These are phyloP conservation scores for Brachionus calyciflorus DNA, from an alignment of 1,140 invertebrate species.

Conservation along the genomic window DNA sequence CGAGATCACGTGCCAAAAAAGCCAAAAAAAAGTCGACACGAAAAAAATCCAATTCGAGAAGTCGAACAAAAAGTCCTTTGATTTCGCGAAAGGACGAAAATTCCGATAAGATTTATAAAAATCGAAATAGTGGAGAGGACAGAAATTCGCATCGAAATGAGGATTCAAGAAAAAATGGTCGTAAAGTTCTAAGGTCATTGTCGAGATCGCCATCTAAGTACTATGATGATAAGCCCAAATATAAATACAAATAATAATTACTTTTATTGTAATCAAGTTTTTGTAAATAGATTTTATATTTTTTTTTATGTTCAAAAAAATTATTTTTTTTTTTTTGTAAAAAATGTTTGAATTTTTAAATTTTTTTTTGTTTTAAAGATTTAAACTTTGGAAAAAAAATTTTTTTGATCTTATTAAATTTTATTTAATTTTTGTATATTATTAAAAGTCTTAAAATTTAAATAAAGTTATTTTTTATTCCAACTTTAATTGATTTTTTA, in stretches of 20 bases:
- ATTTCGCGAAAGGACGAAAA: neutral
- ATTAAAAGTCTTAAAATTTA: too few relatives aligned
- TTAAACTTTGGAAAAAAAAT: too few relatives aligned
- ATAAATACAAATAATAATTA: neutral
- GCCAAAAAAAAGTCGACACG: neutral
- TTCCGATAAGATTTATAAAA: neutral
- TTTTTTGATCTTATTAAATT: too few relatives aligned
- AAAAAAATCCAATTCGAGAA: neutral
- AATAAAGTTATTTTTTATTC: too few relatives aligned
- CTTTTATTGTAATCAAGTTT: neutral
- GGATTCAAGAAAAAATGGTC: neutral
- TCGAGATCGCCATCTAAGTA: constrained; percentile 2
- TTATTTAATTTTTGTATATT: too few relatives aligned
- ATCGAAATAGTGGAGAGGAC: neutral
- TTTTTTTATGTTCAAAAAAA: constrained; percentile 9
- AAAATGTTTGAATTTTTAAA: neutral
- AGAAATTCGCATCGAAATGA: neutral
- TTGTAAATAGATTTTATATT: neutral
- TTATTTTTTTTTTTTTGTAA: neutral
- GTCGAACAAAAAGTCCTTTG: neutral
- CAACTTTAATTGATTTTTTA: too few relatives aligned
- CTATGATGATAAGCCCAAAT: neutral
- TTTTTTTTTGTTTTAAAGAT: neutral
- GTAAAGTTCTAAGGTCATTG: neutral
- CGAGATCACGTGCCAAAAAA: neutral